A percentile compares a stretch with the other conserved stretches of the same genome.
Conservation (phyloP, 2,797 vertebrate species). For the Macropus fuliginosus region DNA sequence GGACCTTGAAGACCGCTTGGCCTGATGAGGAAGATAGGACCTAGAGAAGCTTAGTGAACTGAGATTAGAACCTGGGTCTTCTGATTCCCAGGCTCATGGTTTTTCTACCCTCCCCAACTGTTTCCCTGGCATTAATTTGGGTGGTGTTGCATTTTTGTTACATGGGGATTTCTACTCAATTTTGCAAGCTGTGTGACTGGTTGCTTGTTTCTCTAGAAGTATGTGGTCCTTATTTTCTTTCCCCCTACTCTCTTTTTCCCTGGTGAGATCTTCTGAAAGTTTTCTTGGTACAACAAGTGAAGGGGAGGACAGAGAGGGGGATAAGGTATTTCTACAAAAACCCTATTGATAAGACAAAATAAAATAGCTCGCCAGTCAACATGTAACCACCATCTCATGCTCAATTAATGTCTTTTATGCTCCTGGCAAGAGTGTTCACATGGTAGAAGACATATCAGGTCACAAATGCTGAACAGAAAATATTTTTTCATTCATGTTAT, state of each 20-base stretch:
- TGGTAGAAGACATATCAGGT: constrained; percentile 73
- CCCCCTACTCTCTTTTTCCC: constrained; percentile 17
- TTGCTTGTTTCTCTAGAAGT: constrained; percentile 6
- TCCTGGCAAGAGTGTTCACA: constrained; percentile 65
- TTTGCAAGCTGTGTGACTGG: constrained; percentile 32
- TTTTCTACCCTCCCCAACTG: constrained; percentile 48
- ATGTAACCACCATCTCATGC: constrained; percentile 45
- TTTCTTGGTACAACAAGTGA: constrained; percentile 73
- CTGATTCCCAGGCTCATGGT: constrained; percentile 21
- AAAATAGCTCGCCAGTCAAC: neutral
- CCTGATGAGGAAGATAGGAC: neutral
- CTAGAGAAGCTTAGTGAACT: neutral
- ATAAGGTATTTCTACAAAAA: constrained; percentile 63
- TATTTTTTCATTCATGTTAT: constrained; percentile 80
- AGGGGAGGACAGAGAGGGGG: neutral
- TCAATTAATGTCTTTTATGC: constrained; percentile 56
- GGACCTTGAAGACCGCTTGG: neutral
- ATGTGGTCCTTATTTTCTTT: neutral
- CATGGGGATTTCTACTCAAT: constrained; percentile 59
- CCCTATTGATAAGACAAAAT: constrained; percentile 64
- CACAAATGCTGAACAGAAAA: constrained; percentile 81
- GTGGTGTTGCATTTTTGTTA: constrained; percentile 19
- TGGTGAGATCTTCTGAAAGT: constrained; percentile 63
- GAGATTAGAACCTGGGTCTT: neutral
- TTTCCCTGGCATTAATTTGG: constrained; percentile 54